Percentiles rank a stretch among this genome's conserved stretches.
Evolutionary conservation across 2,797 vertebrate genomes (phyloP).

Genomic region (Myotis findleyi): DNA sequence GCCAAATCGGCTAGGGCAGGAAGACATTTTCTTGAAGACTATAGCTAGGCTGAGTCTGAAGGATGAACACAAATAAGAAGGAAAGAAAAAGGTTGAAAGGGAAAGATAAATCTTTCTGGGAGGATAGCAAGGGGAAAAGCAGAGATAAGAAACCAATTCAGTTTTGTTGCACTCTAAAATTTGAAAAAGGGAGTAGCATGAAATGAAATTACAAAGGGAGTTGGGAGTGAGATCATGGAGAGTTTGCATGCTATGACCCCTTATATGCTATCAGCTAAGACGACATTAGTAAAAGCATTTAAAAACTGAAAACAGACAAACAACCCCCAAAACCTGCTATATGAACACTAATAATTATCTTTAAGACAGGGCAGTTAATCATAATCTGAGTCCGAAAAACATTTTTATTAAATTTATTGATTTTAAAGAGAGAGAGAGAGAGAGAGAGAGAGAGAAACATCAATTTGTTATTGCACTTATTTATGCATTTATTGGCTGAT

Average conservation of each 20-base stretch:
- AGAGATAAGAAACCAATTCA: background rate
- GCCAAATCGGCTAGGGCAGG: too few relatives aligned
- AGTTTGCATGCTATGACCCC: background rate
- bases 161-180: background rate
- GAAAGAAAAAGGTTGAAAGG: background rate
- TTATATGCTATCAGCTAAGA: background rate
- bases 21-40: background rate
- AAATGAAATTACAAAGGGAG: background rate
- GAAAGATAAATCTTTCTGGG: background rate
- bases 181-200: background rate
- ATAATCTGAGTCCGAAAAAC: background rate
- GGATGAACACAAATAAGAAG: background rate
- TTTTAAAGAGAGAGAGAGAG: background rate
- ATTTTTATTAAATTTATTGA: background rate
- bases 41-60: background rate
- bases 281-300: background rate
- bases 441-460: background rate
- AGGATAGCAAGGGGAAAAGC: background rate
- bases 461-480: background rate
- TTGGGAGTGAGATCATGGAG: background rate
- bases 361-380: background rate
- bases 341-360: background rate
- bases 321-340: background rate
- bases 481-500: background rate
- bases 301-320: background rate